These are phyloP conservation scores for Rhingia campestris DNA, from an alignment of 2,888 invertebrate species.

Conservation along the genomic window DNA sequence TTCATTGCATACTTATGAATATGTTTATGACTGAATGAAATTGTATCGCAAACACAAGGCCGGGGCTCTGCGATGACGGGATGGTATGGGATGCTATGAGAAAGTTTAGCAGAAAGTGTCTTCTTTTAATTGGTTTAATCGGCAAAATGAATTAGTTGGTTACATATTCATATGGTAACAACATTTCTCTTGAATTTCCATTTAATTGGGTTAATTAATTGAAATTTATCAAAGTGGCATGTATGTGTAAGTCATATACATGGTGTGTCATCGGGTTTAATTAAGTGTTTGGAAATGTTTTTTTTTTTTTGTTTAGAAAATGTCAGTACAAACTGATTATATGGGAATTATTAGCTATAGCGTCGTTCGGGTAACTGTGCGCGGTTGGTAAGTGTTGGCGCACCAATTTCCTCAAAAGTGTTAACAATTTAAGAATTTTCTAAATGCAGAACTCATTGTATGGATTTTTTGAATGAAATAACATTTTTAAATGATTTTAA, in stretches of 20 bases:
- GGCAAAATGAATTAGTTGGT: slow-evolving; percentile 74
- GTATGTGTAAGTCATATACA: not conserved
- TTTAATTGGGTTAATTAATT: slow-evolving; percentile 74
- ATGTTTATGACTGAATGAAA: slow-evolving; percentile 49
- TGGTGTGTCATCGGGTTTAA: slow-evolving; percentile 49
- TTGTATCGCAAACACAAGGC: slow-evolving; percentile 44
- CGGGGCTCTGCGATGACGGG: not conserved
- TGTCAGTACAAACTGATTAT: no score
- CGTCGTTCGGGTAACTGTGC: no score
- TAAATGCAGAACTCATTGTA: no score
- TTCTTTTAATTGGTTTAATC: slow-evolving; percentile 74
- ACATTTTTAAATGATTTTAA: no score
- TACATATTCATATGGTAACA: slow-evolving; percentile 70
- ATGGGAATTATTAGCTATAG: no score
- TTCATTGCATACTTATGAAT: slow-evolving; percentile 57
- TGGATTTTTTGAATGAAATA: no score
- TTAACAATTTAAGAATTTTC: no score
- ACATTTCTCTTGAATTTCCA: slow-evolving; percentile 72
- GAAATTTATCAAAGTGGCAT: slow-evolving; percentile 70
- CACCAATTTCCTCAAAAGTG: no score
- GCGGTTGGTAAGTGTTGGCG: no score
- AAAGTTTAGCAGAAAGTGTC: slow-evolving; percentile 73
- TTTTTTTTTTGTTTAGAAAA: not conserved
- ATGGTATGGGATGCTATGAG: slow-evolving; percentile 50
- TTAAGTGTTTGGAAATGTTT: slow-evolving; percentile 33